A percentile compares a stretch with the other conserved stretches of the same genome.
These are phyloP conservation scores for Orestias chungarensis DNA, from an alignment of 2,797 vertebrate species.

Conservation along the genomic window DNA sequence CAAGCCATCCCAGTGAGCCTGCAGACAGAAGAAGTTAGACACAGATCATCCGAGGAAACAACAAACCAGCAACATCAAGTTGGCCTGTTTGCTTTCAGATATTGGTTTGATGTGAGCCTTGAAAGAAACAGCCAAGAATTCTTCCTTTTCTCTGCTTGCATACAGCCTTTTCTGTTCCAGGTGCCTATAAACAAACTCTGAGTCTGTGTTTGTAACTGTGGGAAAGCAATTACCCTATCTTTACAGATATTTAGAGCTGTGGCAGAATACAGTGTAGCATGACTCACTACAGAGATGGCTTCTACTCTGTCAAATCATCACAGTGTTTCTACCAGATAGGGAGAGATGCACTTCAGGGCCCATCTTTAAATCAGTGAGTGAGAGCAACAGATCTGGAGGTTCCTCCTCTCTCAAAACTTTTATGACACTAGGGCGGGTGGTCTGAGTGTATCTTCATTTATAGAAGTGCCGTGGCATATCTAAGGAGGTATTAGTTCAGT, in stretches of 20 bases:
- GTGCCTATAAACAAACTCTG: constrained; percentile 23
- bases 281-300: constrained; percentile 36
- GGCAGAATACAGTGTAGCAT: constrained; percentile 57
- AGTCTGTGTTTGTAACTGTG: constrained; percentile 37
- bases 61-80: constrained; percentile 8
- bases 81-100: background rate
- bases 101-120: constrained; percentile 18
- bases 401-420: constrained; percentile 35
- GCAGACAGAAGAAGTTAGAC: constrained; percentile 19
- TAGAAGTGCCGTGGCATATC: constrained; percentile 10
- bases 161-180: constrained; percentile 23
- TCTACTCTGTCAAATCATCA: constrained; percentile 37
- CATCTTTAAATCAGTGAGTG: constrained; percentile 47
- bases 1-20: constrained; percentile 99
- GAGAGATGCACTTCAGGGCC: constrained; percentile 27
- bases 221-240: constrained; percentile 52
- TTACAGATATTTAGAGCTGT: constrained; percentile 55
- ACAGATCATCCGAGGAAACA: constrained; percentile 3
- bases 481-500: constrained; percentile 4
- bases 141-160: constrained; percentile 18
- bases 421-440: constrained; percentile 24
- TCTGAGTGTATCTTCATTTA: constrained; percentile 27
- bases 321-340: constrained; percentile 2
- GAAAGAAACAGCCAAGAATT: constrained; percentile 4
- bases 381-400: constrained; percentile 47